Evolutionary conservation across 1,140 invertebrate genomes (phyloP), one percentile per base, ranked within the genome.

Genomic region (Sinella curviseta): DNA sequence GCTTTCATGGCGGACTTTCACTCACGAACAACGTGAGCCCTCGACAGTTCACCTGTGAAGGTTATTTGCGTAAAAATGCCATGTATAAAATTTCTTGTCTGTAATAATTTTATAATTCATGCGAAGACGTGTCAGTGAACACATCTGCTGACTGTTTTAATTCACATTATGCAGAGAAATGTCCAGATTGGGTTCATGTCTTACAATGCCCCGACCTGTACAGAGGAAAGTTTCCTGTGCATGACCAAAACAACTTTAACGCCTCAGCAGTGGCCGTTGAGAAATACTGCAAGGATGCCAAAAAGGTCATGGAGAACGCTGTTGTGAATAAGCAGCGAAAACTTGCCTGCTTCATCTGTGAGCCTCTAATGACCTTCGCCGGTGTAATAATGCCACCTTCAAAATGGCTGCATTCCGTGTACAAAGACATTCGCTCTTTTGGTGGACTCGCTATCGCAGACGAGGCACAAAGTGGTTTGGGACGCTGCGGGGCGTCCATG

Each of bases 381-480:
- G 84, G 84, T 17, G 73, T 85, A 16, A 78, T 85, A n/a, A 36
- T 84, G 20, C 84, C 84, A 16, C 82, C 84, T 12, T 35, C 78
- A 28, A 76, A 57, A 36, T 85, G 82, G 77, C 77, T 82, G 34
- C 26, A 75, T 20, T 65, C 75, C 26, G 31, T 84, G 8, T 85
- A 85, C 81, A 88, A 87, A 77, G 83, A 86, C 77, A 86, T 91
- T 1, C 86, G 86, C 55, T 85, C 86, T n/a, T 85, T 87, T 81
- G 91, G 91, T 31, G 91, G 90, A 8, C 82, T 92, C 1, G 88
- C 89, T 76, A 89, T 92, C 76, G 89, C 90, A 55, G 92, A 92
- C 86, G 91, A 92, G 85, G 90, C 92, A 31, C 90, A 92, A 82
- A 89, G 89, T 54, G 92, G 90, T 8, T 89, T 92, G 83, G 92